Evolutionary conservation across 2,113 vertebrate genomes (phyloP).

Genomic region (Phrynosoma blainvillii): DNA sequence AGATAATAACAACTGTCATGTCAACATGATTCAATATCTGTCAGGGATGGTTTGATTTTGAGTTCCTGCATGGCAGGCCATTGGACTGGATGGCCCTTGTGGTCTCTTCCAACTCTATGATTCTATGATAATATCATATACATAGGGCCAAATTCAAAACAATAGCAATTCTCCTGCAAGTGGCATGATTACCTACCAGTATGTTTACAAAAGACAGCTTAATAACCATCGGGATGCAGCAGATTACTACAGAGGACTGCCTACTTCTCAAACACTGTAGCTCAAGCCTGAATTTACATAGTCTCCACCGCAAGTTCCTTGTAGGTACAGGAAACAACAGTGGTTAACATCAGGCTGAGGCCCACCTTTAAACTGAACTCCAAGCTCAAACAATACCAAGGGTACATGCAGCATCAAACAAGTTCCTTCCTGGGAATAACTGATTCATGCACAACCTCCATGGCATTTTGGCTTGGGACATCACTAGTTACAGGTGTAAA

Average conservation of each 20-base stretch:
- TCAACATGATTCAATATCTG: not conserved
- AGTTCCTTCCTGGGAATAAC: conserved; percentile 63
- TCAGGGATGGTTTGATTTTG: no score
- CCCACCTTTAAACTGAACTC: conserved; percentile 73
- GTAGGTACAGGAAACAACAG: conserved; percentile 62
- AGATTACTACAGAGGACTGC: conserved; percentile 22
- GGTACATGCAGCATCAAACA: conserved; percentile 58
- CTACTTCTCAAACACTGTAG: conserved; percentile 43
- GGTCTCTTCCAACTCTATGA: no score
- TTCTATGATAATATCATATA: no score
- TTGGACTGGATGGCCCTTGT: no score
- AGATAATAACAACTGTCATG: not conserved
- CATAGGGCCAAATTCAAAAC: not conserved
- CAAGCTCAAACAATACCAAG: conserved; percentile 74
- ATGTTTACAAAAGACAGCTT: not conserved
- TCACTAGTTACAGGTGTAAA: rapidly evolving
- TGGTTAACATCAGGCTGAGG: conserved; percentile 77
- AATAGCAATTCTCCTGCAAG: not conserved
- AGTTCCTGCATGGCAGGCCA: no score
- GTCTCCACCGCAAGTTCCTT: conserved; percentile 69
- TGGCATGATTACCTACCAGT: not conserved
- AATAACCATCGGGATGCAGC: conserved; percentile 43
- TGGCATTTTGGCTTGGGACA: conserved; percentile 1
- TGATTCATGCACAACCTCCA: conserved; percentile 14
- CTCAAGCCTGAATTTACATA: conserved; percentile 52